These are phyloP conservation scores for Sorex maritimensis DNA, from an alignment of 2,797 vertebrate genomes.

Conservation along the genomic window DNA sequence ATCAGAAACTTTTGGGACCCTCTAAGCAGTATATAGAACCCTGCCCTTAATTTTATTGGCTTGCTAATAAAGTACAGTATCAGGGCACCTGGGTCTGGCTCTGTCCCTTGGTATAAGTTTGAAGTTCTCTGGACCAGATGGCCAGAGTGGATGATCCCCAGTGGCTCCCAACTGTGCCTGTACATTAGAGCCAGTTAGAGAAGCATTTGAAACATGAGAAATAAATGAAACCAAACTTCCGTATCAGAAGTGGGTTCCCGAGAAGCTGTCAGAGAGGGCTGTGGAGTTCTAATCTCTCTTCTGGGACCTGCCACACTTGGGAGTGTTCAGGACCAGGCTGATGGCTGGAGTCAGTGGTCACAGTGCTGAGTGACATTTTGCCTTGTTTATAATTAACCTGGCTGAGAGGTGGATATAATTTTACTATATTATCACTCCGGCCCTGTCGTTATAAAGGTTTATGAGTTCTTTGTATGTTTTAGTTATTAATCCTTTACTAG, in stretches of 20 bases:
- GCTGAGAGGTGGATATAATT: too few relatives aligned
- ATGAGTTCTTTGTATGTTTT: constrained; percentile 26
- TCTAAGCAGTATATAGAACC: not conserved
- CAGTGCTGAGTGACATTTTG: not conserved
- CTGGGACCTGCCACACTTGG: not conserved
- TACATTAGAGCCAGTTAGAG: not conserved
- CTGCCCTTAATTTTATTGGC: not conserved
- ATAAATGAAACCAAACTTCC: not conserved
- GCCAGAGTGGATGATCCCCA: not conserved
- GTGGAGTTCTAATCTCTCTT: not conserved
- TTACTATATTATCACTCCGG: too few relatives aligned
- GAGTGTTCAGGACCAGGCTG: not conserved
- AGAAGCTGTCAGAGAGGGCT: not conserved
- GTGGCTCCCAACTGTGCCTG: not conserved
- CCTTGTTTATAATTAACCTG: constrained; percentile 2
- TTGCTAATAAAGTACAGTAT: not conserved
- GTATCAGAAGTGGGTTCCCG: not conserved
- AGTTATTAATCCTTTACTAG: not conserved
- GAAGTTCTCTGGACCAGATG: not conserved
- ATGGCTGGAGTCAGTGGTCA: too few relatives aligned
- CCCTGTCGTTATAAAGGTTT: too few relatives aligned
- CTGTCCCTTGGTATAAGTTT: not conserved
- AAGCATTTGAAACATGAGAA: not conserved
- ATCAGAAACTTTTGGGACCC: not conserved
- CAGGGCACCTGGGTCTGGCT: not conserved